Conservation (phyloP, 2,113 vertebrate genomes). For the Mohoua ochrocephala region DNA sequence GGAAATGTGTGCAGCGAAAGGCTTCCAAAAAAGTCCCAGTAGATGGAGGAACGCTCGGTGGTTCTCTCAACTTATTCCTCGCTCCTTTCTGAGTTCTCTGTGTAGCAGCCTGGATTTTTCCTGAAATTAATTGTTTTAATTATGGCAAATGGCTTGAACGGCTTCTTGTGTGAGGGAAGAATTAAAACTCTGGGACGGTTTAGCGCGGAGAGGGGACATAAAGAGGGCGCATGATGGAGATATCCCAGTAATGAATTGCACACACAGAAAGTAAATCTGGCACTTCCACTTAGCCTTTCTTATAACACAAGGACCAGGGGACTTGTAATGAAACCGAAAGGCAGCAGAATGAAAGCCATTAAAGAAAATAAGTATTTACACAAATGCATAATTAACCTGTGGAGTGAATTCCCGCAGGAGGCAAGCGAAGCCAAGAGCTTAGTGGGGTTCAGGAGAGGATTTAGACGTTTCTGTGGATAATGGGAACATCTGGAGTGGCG, state of each 20-base stretch:
- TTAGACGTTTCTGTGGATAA: background rate
- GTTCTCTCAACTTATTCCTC: background rate
- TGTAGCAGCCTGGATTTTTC: background rate
- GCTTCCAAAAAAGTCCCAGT: background rate
- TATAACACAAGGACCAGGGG: constrained; percentile 6
- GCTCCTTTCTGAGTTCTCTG: background rate
- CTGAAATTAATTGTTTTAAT: constrained; percentile 64
- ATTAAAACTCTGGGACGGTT: constrained; percentile 37
- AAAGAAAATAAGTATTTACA: constrained; percentile 62
- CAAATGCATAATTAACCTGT: constrained; percentile 45
- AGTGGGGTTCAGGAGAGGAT: background rate
- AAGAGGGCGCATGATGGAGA: constrained; percentile 35
- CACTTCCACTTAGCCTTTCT: background rate
- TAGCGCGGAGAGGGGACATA: constrained; percentile 13
- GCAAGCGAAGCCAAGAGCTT: background rate
- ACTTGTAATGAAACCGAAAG: constrained; percentile 5
- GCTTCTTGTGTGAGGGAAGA: constrained; percentile 24
- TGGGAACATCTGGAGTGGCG: background rate
- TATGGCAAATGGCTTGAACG: constrained; percentile 42
- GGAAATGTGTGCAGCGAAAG: background rate
- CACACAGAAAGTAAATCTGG: constrained; percentile 34
- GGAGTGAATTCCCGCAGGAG: background rate
- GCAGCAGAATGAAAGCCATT: constrained; percentile 29
- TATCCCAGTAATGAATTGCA: constrained; percentile 21
- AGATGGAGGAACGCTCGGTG: background rate